Evolutionary conservation across 2,113 vertebrate species (phyloP).

Genomic region (Cynoglossus semilaevis): DNA sequence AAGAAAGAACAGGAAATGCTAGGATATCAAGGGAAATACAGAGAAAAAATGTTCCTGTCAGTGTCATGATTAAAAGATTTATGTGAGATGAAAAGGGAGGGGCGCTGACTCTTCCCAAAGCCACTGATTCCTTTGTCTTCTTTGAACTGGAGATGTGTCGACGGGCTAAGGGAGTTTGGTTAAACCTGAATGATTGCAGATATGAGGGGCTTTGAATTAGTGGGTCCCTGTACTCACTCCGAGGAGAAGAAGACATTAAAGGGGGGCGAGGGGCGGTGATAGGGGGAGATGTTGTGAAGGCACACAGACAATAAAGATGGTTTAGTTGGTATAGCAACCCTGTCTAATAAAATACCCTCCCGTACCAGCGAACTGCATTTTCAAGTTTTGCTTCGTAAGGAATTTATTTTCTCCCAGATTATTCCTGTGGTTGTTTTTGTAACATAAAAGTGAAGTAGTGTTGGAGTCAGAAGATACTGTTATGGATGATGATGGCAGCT

Average conservation of each 20-base stretch:
- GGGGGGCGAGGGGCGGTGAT: neutral
- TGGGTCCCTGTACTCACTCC: conserved; percentile 18
- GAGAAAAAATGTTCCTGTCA: conserved; percentile 41
- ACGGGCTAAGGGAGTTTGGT: conserved; percentile 53
- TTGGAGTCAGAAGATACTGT: too few species aligned
- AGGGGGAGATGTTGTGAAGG: conserved; percentile 1
- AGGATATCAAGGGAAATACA: conserved; percentile 48
- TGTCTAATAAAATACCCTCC: neutral
- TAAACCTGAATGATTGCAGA: conserved; percentile 55
- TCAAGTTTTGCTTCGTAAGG: neutral
- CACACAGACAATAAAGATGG: neutral
- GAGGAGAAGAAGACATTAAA: neutral
- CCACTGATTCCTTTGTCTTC: conserved; percentile 52
- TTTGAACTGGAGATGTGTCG: conserved; percentile 64
- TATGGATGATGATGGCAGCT: too few species aligned
- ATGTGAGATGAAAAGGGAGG: conserved; percentile 39
- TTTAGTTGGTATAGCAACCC: neutral
- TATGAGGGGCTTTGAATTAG: conserved; percentile 67
- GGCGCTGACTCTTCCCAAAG: neutral
- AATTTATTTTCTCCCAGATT: too few species aligned
- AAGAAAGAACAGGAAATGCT: conserved; percentile 43
- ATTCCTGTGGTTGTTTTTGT: too few species aligned
- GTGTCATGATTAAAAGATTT: conserved; percentile 73
- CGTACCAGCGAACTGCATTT: neutral
- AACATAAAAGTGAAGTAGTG: too few species aligned